Conservation (phyloP, 2,797 vertebrate species). For the Rachycentron canadum region DNA sequence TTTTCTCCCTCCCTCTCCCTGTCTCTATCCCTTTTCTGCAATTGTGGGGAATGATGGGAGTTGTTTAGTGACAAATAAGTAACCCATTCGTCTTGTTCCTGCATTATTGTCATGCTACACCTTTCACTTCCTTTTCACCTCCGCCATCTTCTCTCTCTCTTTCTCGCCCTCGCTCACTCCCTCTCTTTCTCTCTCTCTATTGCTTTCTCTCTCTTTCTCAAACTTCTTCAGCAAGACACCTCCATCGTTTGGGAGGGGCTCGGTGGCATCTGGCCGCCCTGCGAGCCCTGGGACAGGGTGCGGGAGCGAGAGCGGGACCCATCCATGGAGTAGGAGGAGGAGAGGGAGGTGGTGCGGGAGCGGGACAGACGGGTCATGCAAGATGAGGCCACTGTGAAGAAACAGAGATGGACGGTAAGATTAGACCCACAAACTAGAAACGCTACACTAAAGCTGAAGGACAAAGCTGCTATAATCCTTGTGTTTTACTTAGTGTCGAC, state of each 20-base stretch:
- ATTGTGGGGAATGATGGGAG: constrained; percentile 68
- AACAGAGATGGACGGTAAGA: neutral
- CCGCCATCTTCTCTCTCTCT: constrained; percentile 10
- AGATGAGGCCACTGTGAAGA: constrained; percentile 91
- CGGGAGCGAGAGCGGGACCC: constrained; percentile 91
- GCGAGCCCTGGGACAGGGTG: constrained; percentile 93
- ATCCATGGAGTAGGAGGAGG: constrained; percentile 92
- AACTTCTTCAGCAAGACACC: constrained; percentile 90
- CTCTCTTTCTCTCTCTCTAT: constrained; percentile 1
- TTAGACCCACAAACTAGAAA: neutral
- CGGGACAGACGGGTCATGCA: constrained; percentile 95
- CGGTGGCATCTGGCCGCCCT: constrained; percentile 88
- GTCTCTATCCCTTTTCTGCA: constrained; percentile 43
- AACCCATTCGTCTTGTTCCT: constrained; percentile 66
- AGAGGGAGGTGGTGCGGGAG: constrained; percentile 93
- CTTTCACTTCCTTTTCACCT: constrained; percentile 24
- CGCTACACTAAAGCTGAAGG: neutral
- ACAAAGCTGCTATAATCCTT: neutral
- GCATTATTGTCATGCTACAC: constrained; percentile 35
- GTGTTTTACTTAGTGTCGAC: neutral
- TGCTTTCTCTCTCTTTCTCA: neutral
- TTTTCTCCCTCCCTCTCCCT: constrained; percentile 34
- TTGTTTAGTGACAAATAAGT: constrained; percentile 75
- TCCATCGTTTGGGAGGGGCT: constrained; percentile 92
- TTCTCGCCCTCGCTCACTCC: constrained; percentile 23